Evolutionary conservation across 2,888 invertebrate genomes (phyloP).

Genomic region (Azorinus chamasolen): DNA sequence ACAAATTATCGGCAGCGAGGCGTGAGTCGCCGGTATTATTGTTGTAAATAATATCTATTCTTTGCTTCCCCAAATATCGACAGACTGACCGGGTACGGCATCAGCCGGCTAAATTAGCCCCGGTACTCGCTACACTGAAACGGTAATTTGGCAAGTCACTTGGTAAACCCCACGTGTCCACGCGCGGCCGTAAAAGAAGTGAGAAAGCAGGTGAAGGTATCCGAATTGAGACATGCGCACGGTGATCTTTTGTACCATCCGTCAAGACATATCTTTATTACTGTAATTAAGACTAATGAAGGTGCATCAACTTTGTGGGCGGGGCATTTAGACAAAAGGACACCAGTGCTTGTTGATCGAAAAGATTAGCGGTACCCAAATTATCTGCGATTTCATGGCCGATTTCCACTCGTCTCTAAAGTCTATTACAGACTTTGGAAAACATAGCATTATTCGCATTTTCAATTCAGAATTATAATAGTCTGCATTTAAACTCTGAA

Average conservation of each 20-base stretch:
- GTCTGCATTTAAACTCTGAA: neutral
- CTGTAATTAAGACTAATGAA: slow-evolving; percentile 65
- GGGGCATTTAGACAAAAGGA: slow-evolving; percentile 55
- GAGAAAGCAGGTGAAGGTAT: slow-evolving; percentile 63
- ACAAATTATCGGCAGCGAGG: slow-evolving; percentile 55
- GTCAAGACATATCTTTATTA: slow-evolving; percentile 57
- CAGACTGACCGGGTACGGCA: neutral
- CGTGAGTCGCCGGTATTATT: slow-evolving; percentile 46
- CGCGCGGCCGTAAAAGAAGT: slow-evolving; percentile 30
- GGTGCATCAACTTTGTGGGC: slow-evolving; percentile 55
- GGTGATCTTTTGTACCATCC: slow-evolving; percentile 50
- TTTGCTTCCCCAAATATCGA: neutral
- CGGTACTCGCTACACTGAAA: slow-evolving; percentile 13
- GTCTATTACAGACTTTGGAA: neutral
- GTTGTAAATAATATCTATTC: slow-evolving; percentile 55
- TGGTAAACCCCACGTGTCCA: slow-evolving; percentile 43
- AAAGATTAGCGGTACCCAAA: slow-evolving; percentile 58
- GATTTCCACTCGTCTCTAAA: slow-evolving; percentile 38
- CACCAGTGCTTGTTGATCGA: slow-evolving; percentile 64
- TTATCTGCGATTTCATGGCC: slow-evolving; percentile 54
- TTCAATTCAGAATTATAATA: neutral
- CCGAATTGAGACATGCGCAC: slow-evolving; percentile 64
- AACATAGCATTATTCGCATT: neutral
- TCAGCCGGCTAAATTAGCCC: slow-evolving; percentile 2
- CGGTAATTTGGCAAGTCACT: slow-evolving; percentile 54